phyloP scores from a whole-genome alignment of 1,140 invertebrate species.

The Hormaphis cornu region DNA sequence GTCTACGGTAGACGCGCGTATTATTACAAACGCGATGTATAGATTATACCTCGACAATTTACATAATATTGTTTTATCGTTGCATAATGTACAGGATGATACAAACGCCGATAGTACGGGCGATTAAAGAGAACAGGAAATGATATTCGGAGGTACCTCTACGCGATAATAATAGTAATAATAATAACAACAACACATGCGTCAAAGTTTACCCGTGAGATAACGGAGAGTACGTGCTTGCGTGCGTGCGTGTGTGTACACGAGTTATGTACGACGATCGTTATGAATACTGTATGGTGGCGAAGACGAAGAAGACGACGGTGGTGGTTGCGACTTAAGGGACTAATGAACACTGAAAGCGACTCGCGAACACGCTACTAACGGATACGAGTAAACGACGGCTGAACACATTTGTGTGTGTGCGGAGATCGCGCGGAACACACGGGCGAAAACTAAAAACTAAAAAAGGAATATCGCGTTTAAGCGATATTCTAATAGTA shows the following conservation, averaged over 20 bases:
- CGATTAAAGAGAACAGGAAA: not conserved
- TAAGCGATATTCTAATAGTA: no score
- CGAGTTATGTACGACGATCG: no score
- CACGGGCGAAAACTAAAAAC: not conserved
- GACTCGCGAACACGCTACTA: not conserved
- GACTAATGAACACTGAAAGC: conserved; percentile 11
- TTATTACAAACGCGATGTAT: not conserved
- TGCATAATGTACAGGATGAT: not conserved
- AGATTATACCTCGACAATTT: no score
- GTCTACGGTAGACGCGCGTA: not conserved
- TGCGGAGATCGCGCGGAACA: not conserved
- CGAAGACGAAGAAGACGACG: not conserved
- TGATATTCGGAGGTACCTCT: not conserved
- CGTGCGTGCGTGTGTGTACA: not conserved
- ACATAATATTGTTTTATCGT: no score
- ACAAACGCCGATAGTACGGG: not conserved
- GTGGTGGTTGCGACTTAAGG: not conserved
- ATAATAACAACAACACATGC: no score
- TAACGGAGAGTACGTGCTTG: not conserved
- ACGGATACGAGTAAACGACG: not conserved
- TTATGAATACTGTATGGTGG: no score
- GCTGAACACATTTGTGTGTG: not conserved
- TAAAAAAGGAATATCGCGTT: not conserved
- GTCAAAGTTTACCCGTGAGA: conserved; percentile 27
- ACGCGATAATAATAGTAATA: no score